A percentile compares a stretch with the other conserved stretches of the same genome.
These are phyloP conservation scores for Porites australiensis DNA, from an alignment of 64 coral and sea anemone species.

Conservation along the genomic window DNA sequence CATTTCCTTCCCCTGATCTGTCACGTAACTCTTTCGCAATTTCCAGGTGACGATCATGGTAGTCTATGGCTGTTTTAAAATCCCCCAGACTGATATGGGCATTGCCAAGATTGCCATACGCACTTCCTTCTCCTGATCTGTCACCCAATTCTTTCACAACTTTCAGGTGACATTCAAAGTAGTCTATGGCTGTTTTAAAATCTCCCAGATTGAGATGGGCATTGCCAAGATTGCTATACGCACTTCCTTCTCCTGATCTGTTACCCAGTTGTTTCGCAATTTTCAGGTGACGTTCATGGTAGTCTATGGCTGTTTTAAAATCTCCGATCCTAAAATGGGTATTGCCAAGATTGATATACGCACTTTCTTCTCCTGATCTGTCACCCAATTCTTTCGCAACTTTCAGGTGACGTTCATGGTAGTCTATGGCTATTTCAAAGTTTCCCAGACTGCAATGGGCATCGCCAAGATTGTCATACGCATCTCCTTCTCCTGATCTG, in stretches of 20 bases:
- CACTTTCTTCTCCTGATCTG: neutral
- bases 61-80: slow-evolving; percentile 1
- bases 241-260: too few relatives aligned
- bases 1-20: neutral
- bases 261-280: too few relatives aligned
- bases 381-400: too few relatives aligned
- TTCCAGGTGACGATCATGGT: neutral
- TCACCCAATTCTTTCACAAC: neutral
- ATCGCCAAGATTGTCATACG: too few relatives aligned
- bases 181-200: neutral
- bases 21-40: slow-evolving; percentile 5
- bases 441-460: too few relatives aligned
- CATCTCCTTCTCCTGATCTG: neutral
- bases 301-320: too few relatives aligned
- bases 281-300: too few relatives aligned
- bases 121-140: neutral
- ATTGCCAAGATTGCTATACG: too few relatives aligned
- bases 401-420: too few relatives aligned
- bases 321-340: too few relatives aligned
- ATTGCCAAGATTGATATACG: neutral
- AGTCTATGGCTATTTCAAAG: too few relatives aligned
- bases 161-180: neutral
- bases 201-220: neutral
- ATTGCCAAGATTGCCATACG: slow-evolving; percentile 4
- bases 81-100: neutral